Percentiles rank a stretch among this genome's conserved stretches.
Evolutionary conservation across 2,888 invertebrate genomes (phyloP).

Genomic region (Pachydiplax longipennis): DNA sequence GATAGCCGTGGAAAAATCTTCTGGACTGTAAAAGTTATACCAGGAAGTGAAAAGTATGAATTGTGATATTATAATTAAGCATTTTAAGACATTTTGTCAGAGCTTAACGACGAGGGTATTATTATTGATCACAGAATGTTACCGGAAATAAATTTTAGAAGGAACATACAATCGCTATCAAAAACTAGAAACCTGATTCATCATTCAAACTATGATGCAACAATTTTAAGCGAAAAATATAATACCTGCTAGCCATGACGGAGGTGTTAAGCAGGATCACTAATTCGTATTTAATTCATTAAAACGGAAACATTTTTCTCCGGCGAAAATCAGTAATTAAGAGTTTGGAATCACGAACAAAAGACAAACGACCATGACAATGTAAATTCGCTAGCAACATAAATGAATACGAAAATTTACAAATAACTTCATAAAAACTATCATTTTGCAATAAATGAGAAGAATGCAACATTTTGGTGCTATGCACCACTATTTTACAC

Average conservation of each 20-base stretch:
- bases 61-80: background rate
- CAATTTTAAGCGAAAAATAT: background rate
- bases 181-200: background rate
- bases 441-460: background rate
- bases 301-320: background rate
- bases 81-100: background rate
- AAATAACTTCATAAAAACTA: background rate
- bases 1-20: constrained; percentile 98
- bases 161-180: background rate
- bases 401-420: background rate
- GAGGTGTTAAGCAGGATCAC: background rate
- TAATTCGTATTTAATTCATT: background rate
- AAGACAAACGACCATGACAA: constrained; percentile 56
- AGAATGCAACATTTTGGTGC: background rate
- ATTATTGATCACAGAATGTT: constrained; percentile 14
- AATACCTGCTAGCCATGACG: background rate
- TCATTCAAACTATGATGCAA: background rate
- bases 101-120: background rate
- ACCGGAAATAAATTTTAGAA: background rate
- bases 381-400: constrained; percentile 58
- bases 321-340: background rate
- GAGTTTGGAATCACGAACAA: constrained; percentile 7
- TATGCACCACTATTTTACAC: constrained; percentile 51
- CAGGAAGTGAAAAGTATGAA: background rate
- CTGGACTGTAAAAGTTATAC: constrained; percentile 65